Percentiles rank a stretch among this genome's conserved stretches.
Evolutionary conservation across 2,888 invertebrate species (phyloP).

Genomic region (Tromatobia lineatoria): DNA sequence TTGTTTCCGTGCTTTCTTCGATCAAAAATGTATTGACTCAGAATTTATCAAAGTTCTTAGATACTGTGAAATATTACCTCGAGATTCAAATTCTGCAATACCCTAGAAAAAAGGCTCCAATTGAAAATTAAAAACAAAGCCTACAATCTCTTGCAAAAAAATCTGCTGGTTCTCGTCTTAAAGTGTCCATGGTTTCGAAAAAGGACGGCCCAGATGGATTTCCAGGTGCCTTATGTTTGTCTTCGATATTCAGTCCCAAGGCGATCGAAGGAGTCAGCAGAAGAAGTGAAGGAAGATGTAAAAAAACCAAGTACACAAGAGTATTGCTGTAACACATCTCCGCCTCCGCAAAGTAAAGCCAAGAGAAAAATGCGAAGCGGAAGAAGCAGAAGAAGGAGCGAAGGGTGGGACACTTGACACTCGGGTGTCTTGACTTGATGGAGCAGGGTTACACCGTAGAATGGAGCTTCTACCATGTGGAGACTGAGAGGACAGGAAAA

Average conservation of each 20-base stretch:
- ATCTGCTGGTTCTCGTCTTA: too few species aligned
- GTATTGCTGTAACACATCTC: conserved; percentile 14
- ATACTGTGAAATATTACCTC: too few species aligned
- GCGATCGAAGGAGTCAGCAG: conserved; percentile 50
- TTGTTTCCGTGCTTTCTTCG: too few species aligned
- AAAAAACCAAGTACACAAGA: neutral
- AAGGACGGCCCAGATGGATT: too few species aligned
- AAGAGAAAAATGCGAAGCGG: conserved; percentile 58
- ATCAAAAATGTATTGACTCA: too few species aligned
- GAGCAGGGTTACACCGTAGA: conserved; percentile 64
- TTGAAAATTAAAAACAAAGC: too few species aligned
- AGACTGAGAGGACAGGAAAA: conserved; percentile 75
- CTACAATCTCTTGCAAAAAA: too few species aligned
- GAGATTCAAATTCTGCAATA: too few species aligned
- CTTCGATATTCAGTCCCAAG: conserved; percentile 72
- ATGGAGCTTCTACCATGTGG: conserved; percentile 59
- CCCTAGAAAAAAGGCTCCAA: too few species aligned
- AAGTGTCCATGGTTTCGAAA: too few species aligned
- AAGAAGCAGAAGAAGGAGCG: conserved; percentile 60
- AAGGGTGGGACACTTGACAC: conserved; percentile 81
- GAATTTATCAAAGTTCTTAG: too few species aligned
- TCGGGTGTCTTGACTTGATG: conserved; percentile 73
- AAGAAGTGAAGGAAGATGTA: neutral
- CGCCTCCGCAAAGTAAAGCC: neutral
- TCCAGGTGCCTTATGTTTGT: conserved; percentile 65